These are phyloP conservation scores for Cacatua alba DNA, from an alignment of 2,113 vertebrate species.

Conservation along the genomic window DNA sequence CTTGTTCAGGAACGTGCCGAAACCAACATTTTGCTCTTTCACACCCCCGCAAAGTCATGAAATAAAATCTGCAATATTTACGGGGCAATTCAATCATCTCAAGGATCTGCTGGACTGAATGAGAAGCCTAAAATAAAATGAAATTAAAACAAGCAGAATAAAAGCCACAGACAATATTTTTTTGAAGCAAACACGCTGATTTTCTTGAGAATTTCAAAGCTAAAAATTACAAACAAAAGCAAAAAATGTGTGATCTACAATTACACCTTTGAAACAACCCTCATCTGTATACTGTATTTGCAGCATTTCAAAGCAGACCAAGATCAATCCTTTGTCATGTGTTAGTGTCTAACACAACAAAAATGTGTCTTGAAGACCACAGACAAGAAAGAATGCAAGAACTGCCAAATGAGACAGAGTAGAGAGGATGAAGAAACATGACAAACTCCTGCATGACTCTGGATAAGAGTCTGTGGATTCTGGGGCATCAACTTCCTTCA, in stretches of 20 bases:
- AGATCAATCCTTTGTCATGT: not conserved
- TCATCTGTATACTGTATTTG: not conserved
- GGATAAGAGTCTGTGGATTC: not conserved
- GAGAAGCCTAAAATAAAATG: conserved; percentile 28
- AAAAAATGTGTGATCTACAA: not conserved
- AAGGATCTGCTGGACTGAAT: conserved; percentile 63
- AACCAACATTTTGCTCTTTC: conserved; percentile 79
- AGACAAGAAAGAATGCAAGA: not conserved
- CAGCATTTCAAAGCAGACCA: not conserved
- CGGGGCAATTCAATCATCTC: conserved; percentile 63
- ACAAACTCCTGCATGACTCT: not conserved
- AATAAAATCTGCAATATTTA: conserved; percentile 88
- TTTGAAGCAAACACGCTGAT: not conserved
- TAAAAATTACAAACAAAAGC: not conserved
- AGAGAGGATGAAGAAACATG: not conserved
- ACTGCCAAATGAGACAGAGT: not conserved
- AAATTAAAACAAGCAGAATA: not conserved
- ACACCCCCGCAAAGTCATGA: conserved; percentile 83
- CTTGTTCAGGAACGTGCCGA: conserved; percentile 79
- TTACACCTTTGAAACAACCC: not conserved
- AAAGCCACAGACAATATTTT: not conserved
- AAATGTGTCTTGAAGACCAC: not conserved
- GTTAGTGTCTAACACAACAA: not conserved
- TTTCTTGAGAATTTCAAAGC: not conserved
- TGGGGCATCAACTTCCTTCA: not conserved